Evolutionary conservation across 2,888 invertebrate species (phyloP).

Genomic region (Cataglyphis rosenhaueri): DNA sequence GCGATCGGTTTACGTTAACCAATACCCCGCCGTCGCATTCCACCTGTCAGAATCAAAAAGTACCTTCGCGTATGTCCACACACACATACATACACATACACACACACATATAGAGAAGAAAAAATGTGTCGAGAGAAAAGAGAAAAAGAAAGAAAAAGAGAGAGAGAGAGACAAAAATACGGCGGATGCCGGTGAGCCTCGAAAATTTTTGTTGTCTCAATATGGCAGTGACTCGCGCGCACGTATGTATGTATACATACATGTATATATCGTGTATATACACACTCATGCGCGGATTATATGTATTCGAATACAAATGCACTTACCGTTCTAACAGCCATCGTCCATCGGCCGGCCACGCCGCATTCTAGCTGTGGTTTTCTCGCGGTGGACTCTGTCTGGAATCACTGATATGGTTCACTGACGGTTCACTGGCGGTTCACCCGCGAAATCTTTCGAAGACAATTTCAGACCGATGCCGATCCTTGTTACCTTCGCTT

Average conservation of each 20-base stretch:
- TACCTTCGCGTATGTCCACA: conserved; percentile 63
- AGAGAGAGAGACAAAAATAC: conserved; percentile 45
- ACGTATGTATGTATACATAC: conserved; percentile 22
- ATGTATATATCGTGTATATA: not conserved
- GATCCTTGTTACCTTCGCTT: conserved; percentile 15
- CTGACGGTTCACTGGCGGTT: not conserved
- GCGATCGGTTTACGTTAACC: conserved; percentile 71
- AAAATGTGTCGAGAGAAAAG: not conserved
- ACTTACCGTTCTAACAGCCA: conserved; percentile 65
- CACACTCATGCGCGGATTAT: not conserved
- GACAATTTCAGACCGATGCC: not conserved
- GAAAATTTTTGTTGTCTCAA: conserved; percentile 71
- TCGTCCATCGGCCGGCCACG: conserved; percentile 60
- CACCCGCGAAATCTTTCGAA: not conserved
- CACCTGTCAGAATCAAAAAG: conserved; percentile 81
- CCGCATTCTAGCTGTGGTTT: conserved; percentile 60
- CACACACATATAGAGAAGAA: conserved; percentile 51
- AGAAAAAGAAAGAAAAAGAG: conserved; percentile 52
- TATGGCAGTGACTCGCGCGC: conserved; percentile 75
- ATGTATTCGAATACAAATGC: not conserved
- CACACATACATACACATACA: conserved; percentile 18
- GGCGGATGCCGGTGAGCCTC: conserved; percentile 36
- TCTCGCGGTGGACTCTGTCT: too few species aligned
- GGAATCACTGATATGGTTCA: not conserved
- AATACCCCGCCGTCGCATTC: conserved; percentile 74